Conservation (phyloP, 2,797 vertebrate species). For the Sebastolobus alascanus region DNA sequence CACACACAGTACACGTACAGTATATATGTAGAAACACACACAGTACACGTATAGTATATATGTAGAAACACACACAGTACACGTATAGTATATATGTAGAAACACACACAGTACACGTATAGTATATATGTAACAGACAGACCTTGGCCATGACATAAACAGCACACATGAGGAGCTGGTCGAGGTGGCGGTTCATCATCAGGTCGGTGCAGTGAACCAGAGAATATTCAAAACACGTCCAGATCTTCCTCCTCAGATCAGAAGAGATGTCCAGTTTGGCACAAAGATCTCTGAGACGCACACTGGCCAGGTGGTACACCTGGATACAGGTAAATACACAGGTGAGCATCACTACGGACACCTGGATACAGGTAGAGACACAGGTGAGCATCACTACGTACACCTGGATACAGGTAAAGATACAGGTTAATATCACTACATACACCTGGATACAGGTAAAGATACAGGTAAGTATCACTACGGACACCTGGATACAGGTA, state of each 20-base stretch:
- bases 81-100: too few relatives aligned
- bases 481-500: too few relatives aligned
- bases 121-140: neutral
- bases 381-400: too few relatives aligned
- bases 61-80: too few relatives aligned
- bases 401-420: too few relatives aligned
- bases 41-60: too few relatives aligned
- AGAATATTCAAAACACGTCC: conserved; percentile 93
- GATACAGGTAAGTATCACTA: too few relatives aligned
- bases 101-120: neutral
- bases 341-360: neutral
- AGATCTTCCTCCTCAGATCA: conserved; percentile 92
- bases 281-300: conserved; percentile 92
- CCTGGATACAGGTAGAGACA: neutral
- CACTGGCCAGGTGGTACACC: conserved; percentile 92
- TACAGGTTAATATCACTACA: too few relatives aligned
- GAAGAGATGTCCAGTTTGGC: conserved; percentile 88
- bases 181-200: conserved; percentile 92
- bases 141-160: conserved; percentile 92
- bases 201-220: conserved; percentile 89
- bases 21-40: too few relatives aligned
- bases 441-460: too few relatives aligned
- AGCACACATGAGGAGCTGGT: conserved; percentile 94
- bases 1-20: too few relatives aligned
- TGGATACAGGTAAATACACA: conserved; percentile 50